Percentiles rank a stretch among this genome's conserved stretches.
Conservation (phyloP, 2,797 vertebrate species). For the Varecia variegata region DNA sequence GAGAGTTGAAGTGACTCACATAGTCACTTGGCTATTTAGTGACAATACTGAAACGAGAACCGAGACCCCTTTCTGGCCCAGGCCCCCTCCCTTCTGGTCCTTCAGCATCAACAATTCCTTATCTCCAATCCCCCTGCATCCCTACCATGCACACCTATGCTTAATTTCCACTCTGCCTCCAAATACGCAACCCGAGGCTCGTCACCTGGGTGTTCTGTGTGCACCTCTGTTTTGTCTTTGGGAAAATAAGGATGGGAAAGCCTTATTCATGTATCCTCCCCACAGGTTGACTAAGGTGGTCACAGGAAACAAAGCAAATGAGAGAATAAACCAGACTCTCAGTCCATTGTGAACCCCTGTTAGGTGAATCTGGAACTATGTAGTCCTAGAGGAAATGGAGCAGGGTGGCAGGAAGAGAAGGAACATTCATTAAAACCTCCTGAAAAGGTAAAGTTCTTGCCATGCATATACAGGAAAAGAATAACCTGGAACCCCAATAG, state of each 20-base stretch:
- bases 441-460: not conserved
- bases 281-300: not conserved
- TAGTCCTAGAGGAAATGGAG: not conserved
- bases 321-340: not conserved
- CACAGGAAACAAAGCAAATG: not conserved
- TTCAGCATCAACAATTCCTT: not conserved
- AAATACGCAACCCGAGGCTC: not conserved
- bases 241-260: not conserved
- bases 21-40: not conserved
- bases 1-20: not conserved
- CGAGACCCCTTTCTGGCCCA: not conserved
- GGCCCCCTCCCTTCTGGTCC: rapidly evolving
- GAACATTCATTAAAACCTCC: not conserved
- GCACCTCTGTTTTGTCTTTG: not conserved
- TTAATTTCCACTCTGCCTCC: not conserved
- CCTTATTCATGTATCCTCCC: not conserved
- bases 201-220: not conserved
- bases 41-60: not conserved
- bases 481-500: not conserved
- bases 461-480: not conserved
- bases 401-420: not conserved
- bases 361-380: not conserved
- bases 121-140: not conserved
- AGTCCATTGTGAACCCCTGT: not conserved
- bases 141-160: not conserved